Evolutionary conservation across 2,113 vertebrate genomes (phyloP).

Genomic region (Paralichthys olivaceus): DNA sequence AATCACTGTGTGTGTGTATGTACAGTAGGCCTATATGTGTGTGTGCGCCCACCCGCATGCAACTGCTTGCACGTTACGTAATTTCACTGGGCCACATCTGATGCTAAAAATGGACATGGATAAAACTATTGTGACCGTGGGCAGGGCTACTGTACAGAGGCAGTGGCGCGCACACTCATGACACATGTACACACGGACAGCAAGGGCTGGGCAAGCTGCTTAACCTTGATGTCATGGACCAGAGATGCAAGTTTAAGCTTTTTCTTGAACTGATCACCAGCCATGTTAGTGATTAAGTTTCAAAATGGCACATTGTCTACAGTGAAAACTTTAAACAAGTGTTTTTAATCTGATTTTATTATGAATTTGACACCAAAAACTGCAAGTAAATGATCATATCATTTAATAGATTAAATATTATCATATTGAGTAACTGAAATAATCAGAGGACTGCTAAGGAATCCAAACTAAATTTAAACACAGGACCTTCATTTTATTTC

Average conservation of each 20-base stretch:
- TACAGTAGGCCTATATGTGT: conserved; percentile 68
- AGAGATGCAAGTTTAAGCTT: conserved; percentile 1
- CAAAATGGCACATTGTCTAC: not conserved
- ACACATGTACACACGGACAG: conserved; percentile 24
- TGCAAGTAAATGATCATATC: not conserved
- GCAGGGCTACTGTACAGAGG: conserved; percentile 56
- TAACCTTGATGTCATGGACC: conserved; percentile 35
- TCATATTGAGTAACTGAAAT: not conserved
- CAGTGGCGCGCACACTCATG: conserved; percentile 5
- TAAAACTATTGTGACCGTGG: conserved; percentile 82
- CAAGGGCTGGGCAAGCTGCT: conserved; percentile 40
- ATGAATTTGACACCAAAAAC: not conserved
- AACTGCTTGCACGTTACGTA: conserved; percentile 69
- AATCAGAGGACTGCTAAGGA: not conserved
- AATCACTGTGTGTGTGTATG: conserved; percentile 40
- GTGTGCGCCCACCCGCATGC: conserved; percentile 49
- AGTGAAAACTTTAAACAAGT: not conserved
- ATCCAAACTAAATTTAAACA: not conserved
- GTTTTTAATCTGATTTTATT: not conserved
- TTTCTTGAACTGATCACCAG: conserved; percentile 16
- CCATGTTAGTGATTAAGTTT: not conserved
- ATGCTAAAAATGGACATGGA: conserved; percentile 80
- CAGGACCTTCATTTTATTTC: not conserved
- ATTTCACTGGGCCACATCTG: conserved; percentile 80
- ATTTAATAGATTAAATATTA: not conserved